Conservation (phyloP, 2,888 invertebrate genomes). For the Sericinus montela region DNA sequence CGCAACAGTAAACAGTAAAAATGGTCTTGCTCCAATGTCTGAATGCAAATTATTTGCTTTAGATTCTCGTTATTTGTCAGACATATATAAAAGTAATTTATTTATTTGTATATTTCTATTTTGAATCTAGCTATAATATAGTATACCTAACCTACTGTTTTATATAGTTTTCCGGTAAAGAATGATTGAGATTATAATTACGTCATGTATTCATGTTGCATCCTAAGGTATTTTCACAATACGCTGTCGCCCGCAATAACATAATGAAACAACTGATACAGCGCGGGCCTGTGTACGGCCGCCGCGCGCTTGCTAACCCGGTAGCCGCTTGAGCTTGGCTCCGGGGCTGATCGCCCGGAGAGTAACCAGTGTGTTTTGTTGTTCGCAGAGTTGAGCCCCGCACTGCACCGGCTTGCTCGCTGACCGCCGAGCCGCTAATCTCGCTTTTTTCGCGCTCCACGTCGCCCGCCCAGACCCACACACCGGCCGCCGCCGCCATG, state of each 20-base stretch:
- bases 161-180: not conserved
- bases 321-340: slow-evolving; percentile 78
- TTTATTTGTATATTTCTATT: too few species aligned
- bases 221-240: not conserved
- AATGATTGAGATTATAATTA: not conserved
- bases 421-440: slow-evolving; percentile 78
- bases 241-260: slow-evolving; percentile 16
- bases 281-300: slow-evolving; percentile 28
- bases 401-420: slow-evolving; percentile 77
- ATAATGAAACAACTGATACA: not conserved
- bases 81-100: too few species aligned
- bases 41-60: not conserved
- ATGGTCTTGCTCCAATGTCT: slow-evolving; percentile 9
- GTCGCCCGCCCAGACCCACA: slow-evolving; percentile 61
- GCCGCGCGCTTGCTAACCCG: slow-evolving; percentile 72
- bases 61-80: too few species aligned
- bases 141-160: too few species aligned
- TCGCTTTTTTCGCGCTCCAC: slow-evolving; percentile 76
- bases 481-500: slow-evolving; percentile 63
- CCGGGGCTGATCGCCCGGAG: slow-evolving; percentile 70
- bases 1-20: not conserved
- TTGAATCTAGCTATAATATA: too few species aligned
- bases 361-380: slow-evolving; percentile 79
- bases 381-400: slow-evolving; percentile 79
- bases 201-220: not conserved